phyloP scores from a whole-genome alignment of 2,113 vertebrate species.

The Micromys minutus region DNA sequence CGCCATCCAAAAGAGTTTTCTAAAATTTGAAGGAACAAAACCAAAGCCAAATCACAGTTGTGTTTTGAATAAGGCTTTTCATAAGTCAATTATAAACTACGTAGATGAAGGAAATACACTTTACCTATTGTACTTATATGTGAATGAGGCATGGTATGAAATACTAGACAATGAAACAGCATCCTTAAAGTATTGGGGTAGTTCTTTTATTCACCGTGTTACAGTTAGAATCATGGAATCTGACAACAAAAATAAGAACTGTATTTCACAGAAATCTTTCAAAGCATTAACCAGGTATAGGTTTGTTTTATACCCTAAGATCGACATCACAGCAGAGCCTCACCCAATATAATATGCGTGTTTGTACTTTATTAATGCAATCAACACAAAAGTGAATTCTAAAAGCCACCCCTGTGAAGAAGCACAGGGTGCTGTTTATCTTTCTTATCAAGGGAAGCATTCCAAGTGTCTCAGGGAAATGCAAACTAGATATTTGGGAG shows the following conservation, averaged over 20 bases:
- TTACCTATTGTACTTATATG: neutral
- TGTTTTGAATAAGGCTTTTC: constrained; percentile 42
- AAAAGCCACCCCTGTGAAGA: neutral
- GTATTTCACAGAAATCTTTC: neutral
- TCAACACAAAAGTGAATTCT: neutral
- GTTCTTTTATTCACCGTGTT: neutral
- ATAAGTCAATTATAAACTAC: constrained; percentile 20
- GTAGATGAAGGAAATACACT: constrained; percentile 20
- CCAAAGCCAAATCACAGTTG: constrained; percentile 3
- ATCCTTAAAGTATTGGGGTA: neutral
- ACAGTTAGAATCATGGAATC: constrained; percentile 33
- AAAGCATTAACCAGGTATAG: neutral
- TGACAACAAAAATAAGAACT: constrained; percentile 18
- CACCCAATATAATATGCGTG: neutral
- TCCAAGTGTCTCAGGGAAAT: neutral
- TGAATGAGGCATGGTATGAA: neutral
- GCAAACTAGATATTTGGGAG: neutral
- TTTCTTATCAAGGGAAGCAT: neutral
- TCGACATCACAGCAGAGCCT: neutral
- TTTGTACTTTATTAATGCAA: neutral
- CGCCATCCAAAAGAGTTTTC: constrained; percentile 40
- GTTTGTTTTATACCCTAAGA: neutral
- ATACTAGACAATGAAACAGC: neutral
- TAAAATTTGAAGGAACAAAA: constrained; percentile 59
- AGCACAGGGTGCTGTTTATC: neutral